Evolutionary conservation across 64 coral and sea anemone species (phyloP), one percentile per base, ranked within the genome.

Genomic region (Hydrozoanthus tunicans): DNA sequence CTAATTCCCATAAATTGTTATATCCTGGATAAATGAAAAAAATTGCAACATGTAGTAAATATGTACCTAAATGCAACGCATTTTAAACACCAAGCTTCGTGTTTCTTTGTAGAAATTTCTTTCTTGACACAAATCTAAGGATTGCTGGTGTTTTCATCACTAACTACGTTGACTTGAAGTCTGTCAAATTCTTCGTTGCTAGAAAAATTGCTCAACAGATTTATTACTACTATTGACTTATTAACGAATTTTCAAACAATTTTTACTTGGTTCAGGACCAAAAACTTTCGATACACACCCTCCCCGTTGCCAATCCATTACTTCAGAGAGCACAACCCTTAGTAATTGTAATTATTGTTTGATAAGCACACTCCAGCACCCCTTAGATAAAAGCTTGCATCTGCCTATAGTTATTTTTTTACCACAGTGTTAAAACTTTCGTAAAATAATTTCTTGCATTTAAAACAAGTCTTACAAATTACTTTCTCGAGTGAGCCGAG

Each of bases 11-110:
- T 64, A 72, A 86, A 54, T 51, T 26, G 55, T 86, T 86, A 73
- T 86, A 72, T 73, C 72, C 53, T 57, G 53, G 67, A 88, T 88
- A 73, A 73, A 69, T 14, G 70, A 59, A 27, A 80, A 64, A 61
- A 67, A 32, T 13, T 26, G 51, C 10, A 56, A 17, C 24, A 74
- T 51, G 73, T 53, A 74, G 54, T 86, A 12, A 23, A 88, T 70
- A 59, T 61, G 53, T 71, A 25, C 56, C 59, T 60, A 56, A 60
- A 88, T 88, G 69, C 54, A 88, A 60, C 74, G 84, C 69, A 61
- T 74, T n/a, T 6, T 12, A 25, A 27, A 32, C 9, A 14, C 32
- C 32, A 73, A 11, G 24, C 53, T 52, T 27, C 25, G 56, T n/a
- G 8, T 73, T 73, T 71, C 15, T 32, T 59, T 59, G 3, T 81